These are phyloP conservation scores for Channallabes apus DNA, from an alignment of 2,797 vertebrate genomes.

Conservation along the genomic window DNA sequence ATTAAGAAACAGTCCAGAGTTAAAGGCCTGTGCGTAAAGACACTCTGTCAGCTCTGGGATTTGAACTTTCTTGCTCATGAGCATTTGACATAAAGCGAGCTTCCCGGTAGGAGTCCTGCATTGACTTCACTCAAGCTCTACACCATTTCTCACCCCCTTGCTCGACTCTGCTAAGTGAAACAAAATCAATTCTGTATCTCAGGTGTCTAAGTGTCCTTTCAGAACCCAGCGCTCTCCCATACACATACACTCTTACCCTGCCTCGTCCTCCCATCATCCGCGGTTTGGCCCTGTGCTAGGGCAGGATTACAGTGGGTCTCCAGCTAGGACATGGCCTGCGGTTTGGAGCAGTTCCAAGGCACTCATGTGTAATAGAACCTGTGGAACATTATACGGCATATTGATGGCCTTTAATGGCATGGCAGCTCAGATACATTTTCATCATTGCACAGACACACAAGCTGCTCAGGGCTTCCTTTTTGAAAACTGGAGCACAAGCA, in stretches of 20 bases:
- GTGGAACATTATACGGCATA: conserved; percentile 21
- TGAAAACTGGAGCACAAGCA: conserved; percentile 33
- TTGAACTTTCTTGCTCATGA: neutral
- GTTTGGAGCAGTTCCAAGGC: conserved; percentile 35
- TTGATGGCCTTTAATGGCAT: conserved; percentile 22
- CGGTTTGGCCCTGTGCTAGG: conserved; percentile 37
- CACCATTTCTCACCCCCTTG: conserved; percentile 32
- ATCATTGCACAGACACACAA: neutral
- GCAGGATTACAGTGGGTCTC: conserved; percentile 42
- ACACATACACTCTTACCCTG: neutral
- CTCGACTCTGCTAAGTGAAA: conserved; percentile 54
- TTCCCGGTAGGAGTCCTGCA: conserved; percentile 33
- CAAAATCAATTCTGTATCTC: conserved; percentile 58
- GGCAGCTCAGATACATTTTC: neutral
- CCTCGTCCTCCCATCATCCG: conserved; percentile 36
- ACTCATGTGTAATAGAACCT: conserved; percentile 26
- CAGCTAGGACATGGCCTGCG: conserved; percentile 25
- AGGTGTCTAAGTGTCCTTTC: conserved; percentile 47
- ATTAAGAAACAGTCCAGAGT: neutral
- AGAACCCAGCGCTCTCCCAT: conserved; percentile 18
- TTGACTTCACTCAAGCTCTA: conserved; percentile 39
- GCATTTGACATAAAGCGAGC: conserved; percentile 11
- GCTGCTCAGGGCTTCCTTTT: neutral
- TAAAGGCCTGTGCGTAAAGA: neutral
- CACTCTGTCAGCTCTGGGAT: neutral